A percentile compares a stretch with the other conserved stretches of the same genome.
Conservation (phyloP, 2,797 vertebrate genomes). For the Scolopax rusticola region DNA sequence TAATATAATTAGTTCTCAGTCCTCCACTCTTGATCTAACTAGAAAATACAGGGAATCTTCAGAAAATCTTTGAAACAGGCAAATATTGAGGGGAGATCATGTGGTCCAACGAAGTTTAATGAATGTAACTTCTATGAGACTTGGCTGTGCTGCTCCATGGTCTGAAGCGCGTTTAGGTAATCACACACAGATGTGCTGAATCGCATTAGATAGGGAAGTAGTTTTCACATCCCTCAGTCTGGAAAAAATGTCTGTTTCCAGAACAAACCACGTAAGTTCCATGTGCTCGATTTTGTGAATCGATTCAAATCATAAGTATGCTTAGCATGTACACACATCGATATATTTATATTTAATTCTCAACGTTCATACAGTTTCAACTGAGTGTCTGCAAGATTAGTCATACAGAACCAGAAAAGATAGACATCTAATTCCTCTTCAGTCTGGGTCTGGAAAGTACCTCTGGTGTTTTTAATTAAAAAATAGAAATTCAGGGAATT, state of each 20-base stretch:
- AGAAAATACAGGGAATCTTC: background rate
- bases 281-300: constrained; percentile 4
- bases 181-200: constrained; percentile 50
- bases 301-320: background rate
- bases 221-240: constrained; percentile 32
- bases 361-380: background rate
- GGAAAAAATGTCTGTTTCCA: constrained; percentile 48
- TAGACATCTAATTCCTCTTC: constrained; percentile 38
- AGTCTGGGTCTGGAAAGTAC: constrained; percentile 27
- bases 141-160: background rate
- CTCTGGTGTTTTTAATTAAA: constrained; percentile 8
- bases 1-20: background rate
- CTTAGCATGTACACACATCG: background rate
- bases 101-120: background rate
- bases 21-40: background rate
- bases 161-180: constrained; percentile 34
- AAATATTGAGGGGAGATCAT: background rate
- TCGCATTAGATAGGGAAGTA: constrained; percentile 23
- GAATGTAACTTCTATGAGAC: constrained; percentile 40
- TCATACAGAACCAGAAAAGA: constrained; percentile 12
- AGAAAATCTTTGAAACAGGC: background rate
- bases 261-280: background rate
- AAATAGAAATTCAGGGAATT: background rate
- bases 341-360: constrained; percentile 17
- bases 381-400: background rate